Conservation (phyloP, 2,888 invertebrate species). For the Corythucha ciliata region DNA sequence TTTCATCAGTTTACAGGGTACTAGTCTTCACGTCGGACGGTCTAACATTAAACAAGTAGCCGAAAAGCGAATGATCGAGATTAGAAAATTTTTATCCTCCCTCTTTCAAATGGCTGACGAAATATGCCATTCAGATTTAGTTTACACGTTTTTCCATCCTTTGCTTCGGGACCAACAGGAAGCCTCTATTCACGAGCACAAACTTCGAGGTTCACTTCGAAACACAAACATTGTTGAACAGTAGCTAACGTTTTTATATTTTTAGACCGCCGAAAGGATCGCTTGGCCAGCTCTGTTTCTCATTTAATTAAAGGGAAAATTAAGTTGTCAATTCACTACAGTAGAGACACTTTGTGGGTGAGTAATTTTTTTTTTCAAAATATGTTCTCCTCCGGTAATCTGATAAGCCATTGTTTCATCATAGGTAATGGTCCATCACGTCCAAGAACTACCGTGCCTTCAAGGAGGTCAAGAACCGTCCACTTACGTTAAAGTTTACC, state of each 20-base stretch:
- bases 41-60: conserved; percentile 94
- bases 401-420: neutral
- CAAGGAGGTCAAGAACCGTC: conserved; percentile 75
- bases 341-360: conserved; percentile 56
- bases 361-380: conserved; percentile 19
- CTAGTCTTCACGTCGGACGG: conserved; percentile 72
- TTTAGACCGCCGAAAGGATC: conserved; percentile 40
- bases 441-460: conserved; percentile 71
- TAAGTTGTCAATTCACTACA: conserved; percentile 67
- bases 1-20: conserved; percentile 51
- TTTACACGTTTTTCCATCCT: conserved; percentile 98
- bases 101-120: conserved; percentile 82
- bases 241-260: neutral
- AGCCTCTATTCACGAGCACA: conserved; percentile 66
- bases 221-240: neutral
- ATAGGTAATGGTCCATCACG: conserved; percentile 77
- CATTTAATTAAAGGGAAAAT: conserved; percentile 56
- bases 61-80: conserved; percentile 78
- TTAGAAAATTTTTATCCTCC: conserved; percentile 77
- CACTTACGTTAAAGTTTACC: conserved; percentile 83
- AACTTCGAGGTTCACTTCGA: conserved; percentile 76
- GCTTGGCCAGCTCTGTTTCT: conserved; percentile 34
- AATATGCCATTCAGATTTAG: conserved; percentile 89
- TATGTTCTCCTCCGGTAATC: neutral
- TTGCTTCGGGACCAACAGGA: conserved; percentile 88